Evolutionary conservation across 2,888 invertebrate genomes (phyloP), one percentile per base, ranked within the genome.

Genomic region (Hydroisotoma schaefferi): DNA sequence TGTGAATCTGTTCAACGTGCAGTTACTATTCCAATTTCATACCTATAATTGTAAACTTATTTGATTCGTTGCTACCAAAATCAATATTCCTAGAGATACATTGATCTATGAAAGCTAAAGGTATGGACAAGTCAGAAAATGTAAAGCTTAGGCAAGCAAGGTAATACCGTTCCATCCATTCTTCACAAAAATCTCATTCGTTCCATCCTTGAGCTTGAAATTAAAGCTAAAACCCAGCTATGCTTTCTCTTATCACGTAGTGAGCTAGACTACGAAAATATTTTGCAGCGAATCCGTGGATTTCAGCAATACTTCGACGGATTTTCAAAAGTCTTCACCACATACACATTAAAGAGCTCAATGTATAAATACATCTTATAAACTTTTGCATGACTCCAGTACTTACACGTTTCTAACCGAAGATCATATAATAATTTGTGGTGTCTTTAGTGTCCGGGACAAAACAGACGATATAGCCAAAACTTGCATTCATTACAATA

Each of bases 391-490:
- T 20, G 23, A 54, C 27, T 20, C 20, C 40, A 8, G n/a, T n/a
- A n/a, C n/a, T n/a, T n/a, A n/a, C n/a, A n/a, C n/a, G n/a, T n/a
- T n/a, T n/a, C n/a, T n/a, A n/a, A n/a, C n/a, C n/a, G n/a, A n/a
- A n/a, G n/a, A n/a, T n/a, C n/a, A n/a, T n/a, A n/a, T n/a, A n/a
- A n/a, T n/a, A n/a, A n/a, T n/a, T n/a, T n/a, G n/a, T n/a, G 6
- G 6, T 43, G 10, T 4, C 15, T 48, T 46, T 29, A 61, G 65
- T 2, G 29, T 64, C n/a, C 61, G 64, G 18, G 65, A 68, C 49
- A 59, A 59, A 48, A 60, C 55, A 26, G 62, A 65, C 46, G 65
- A 60, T 5, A 33, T 68, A 18, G 60, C 65, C 1, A 62, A 61
- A 63, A 63, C 58, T 51, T 22, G 61, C 6, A 53, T 48, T 8